Base-by-base conservation (phyloP, 2,797 vertebrate genomes). In the Tangara arthus region DNA sequence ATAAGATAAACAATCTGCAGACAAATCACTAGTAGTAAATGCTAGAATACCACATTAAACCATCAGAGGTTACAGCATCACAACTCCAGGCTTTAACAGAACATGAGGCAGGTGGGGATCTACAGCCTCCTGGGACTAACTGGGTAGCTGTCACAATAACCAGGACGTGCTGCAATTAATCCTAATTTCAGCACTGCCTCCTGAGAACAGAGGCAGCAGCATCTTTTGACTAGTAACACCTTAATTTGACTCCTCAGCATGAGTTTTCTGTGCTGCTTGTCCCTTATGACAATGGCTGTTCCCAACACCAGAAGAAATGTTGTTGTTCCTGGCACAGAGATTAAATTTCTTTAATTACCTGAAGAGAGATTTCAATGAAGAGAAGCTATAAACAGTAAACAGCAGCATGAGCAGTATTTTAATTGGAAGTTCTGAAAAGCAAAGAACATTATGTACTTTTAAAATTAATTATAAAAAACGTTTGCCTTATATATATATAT, bases 331-430 rank as follows among this genome's bases (percentile, higher is more conserved):
- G 17, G 42, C 26, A 18, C 1, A 19, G 27, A 39, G 28, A 79
- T 63, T 7, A 55, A 27, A 11, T 35, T 73, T 82, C 30, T 84
- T 85, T 55, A 35, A 96, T 98, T 97, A 99, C 99, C 98, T 98
- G 98, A 99, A 98, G 0, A 99, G 96, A 63, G 96, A 98, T 73
- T 97, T 98, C 97, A 99, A 89, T 1, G 99, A 98, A 8, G 97
- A 97, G 96, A 99, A 98, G 80, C 99, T 99, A 94, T 98, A 99
- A 63, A 99, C 81, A 13, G 98, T 98, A 57, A 99, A 99, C 23
- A 99, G 93, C 94, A 99, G 87, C 99, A 99, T 99, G 82, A 99
- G 98, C 44, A 98, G 79, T 53, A 98, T 97, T 98, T 99, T 99
- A 97, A 99, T 96, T 21, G 98, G 99, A 94, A 99, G 95, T 94